Conservation (phyloP, 2,113 vertebrate genomes). For the Xenotilapia longispinis region DNA sequence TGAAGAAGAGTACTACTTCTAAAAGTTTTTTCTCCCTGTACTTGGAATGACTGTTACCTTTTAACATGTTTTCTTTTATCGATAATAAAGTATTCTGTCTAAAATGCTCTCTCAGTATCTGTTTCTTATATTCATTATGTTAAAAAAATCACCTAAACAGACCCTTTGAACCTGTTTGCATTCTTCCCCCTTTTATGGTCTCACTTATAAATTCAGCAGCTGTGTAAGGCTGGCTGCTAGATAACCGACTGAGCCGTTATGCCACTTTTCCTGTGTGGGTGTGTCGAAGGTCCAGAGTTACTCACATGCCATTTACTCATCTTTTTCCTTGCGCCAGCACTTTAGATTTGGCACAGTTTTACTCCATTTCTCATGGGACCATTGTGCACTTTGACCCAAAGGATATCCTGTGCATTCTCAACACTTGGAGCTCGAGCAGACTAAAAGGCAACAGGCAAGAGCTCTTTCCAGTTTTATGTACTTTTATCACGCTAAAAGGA, state of each 20-base stretch:
- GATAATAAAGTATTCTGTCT: slow-evolving; percentile 16
- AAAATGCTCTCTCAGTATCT: not conserved
- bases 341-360: slow-evolving; percentile 38
- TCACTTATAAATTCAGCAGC: not conserved
- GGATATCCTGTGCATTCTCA: slow-evolving; percentile 65
- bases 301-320: slow-evolving; percentile 40
- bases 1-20: slow-evolving; percentile 1
- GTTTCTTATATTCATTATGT: not conserved
- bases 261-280: slow-evolving; percentile 40
- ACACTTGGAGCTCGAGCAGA: slow-evolving; percentile 13
- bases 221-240: not conserved
- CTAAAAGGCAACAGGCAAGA: not conserved
- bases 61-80: not conserved
- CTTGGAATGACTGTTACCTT: not conserved
- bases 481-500: not conserved
- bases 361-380: slow-evolving; percentile 18
- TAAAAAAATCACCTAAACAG: not conserved
- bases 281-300: slow-evolving; percentile 43
- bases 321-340: slow-evolving; percentile 48
- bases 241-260: not conserved
- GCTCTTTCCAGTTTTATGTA: not conserved
- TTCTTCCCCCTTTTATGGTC: not conserved
- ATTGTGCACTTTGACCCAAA: slow-evolving; percentile 66
- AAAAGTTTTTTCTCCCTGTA: not conserved
- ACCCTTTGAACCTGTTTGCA: not conserved